A percentile compares a stretch with the other conserved stretches of the same genome.
Evolutionary conservation across 2,888 invertebrate species (phyloP).

Genomic region (Pterostichus madidus): DNA sequence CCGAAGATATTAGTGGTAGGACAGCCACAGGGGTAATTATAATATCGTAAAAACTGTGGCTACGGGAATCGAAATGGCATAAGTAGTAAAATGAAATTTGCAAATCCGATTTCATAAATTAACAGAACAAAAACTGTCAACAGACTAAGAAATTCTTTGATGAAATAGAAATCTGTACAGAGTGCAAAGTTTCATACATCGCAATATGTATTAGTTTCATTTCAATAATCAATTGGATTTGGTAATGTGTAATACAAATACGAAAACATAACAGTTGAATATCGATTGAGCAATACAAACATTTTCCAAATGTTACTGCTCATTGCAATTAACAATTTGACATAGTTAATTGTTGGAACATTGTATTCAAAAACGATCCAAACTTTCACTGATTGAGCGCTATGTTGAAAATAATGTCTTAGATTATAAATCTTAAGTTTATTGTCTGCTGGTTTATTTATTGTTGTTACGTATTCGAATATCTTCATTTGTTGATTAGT

Average conservation of each 20-base stretch:
- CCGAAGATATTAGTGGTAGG: no score
- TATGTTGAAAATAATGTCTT: not conserved
- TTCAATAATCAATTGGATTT: conserved; percentile 31
- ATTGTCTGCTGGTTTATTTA: not conserved
- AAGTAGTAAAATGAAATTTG: no score
- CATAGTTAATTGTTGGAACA: conserved; percentile 47
- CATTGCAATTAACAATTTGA: conserved; percentile 46
- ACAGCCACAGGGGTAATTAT: no score
- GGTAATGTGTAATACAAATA: conserved; percentile 13
- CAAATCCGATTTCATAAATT: no score
- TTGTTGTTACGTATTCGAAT: not conserved
- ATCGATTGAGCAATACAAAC: not conserved
- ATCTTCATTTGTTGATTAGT: no score
- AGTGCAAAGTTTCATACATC: no score
- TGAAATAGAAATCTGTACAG: no score
- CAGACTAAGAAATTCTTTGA: no score
- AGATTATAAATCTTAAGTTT: no score
- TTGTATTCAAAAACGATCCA: conserved; percentile 11
- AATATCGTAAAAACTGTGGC: no score
- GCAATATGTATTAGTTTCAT: not conserved
- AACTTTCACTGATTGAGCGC: conserved; percentile 28
- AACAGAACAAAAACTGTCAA: no score
- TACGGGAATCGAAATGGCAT: no score
- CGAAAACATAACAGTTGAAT: conserved; percentile 11
- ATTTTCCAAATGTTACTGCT: conserved; percentile 25